A percentile compares a stretch with the other conserved stretches of the same genome.
Conservation (phyloP, 2,797 vertebrate species). For the Molossus molossus region DNA sequence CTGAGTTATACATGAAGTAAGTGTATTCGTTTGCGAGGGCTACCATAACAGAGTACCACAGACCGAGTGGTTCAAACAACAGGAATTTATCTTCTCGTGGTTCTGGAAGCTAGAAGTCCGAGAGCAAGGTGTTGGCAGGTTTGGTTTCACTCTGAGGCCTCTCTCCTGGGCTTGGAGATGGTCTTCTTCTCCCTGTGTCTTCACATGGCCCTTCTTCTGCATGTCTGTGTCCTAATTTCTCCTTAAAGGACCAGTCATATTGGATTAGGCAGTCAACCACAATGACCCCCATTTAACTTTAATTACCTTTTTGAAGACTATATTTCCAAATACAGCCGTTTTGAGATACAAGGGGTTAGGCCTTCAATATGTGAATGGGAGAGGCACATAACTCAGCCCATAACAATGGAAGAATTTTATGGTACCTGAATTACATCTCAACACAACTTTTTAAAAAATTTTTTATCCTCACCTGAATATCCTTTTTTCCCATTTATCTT, state of each 20-base stretch:
- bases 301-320: not conserved
- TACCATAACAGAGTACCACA: not conserved
- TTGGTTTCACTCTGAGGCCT: not conserved
- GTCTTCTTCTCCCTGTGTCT: not conserved
- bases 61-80: not conserved
- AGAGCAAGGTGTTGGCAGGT: not conserved
- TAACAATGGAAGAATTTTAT: not conserved
- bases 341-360: not conserved
- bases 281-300: not conserved
- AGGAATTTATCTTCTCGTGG: not conserved
- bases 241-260: not conserved
- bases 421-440: not conserved
- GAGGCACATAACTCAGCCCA: not conserved
- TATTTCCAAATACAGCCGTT: not conserved
- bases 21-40: not conserved
- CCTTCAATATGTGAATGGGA: not conserved
- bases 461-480: no score
- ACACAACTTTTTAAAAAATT: not conserved
- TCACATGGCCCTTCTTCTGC: not conserved
- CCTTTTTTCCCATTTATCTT: no score
- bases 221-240: not conserved
- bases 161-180: not conserved
- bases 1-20: not conserved
- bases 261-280: not conserved
- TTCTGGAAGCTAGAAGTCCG: not conserved